Evolutionary conservation across 2,113 vertebrate genomes (phyloP).

Genomic region (Chaetura pelagica): DNA sequence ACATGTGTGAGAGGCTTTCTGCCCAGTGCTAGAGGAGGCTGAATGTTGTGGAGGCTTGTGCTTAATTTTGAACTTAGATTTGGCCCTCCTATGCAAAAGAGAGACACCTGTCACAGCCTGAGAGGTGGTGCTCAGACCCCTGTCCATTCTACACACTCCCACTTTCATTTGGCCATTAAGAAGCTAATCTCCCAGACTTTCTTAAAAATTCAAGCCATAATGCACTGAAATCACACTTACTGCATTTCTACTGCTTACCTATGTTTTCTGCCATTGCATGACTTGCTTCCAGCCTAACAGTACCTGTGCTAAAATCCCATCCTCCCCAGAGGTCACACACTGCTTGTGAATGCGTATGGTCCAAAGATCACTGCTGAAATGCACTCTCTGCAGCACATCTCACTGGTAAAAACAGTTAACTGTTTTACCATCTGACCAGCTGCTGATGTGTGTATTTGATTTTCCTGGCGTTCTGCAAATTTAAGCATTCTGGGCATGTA

Average conservation of each 20-base stretch:
- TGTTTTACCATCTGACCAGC: background rate
- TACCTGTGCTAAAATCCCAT: background rate
- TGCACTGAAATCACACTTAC: background rate
- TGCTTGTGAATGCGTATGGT: background rate
- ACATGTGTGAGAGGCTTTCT: background rate
- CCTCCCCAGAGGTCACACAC: background rate
- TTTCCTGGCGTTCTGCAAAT: constrained; percentile 5
- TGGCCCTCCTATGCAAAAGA: background rate
- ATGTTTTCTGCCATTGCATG: background rate
- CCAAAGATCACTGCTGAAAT: background rate
- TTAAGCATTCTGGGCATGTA: background rate
- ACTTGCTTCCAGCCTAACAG: background rate
- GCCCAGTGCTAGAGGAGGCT: background rate
- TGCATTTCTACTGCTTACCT: background rate
- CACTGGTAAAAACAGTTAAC: background rate
- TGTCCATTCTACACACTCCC: background rate
- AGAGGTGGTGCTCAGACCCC: background rate
- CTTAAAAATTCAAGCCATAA: background rate
- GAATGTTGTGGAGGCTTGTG: background rate
- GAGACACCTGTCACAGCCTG: rapidly evolving
- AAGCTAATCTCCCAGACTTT: background rate
- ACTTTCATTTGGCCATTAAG: background rate
- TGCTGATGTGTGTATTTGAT: background rate
- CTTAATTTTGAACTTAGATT: background rate
- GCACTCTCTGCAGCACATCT: background rate